A percentile compares a stretch with the other conserved stretches of the same genome.
phyloP scores from a whole-genome alignment of 2,888 invertebrate genomes.

The Orthosia gothica region DNA sequence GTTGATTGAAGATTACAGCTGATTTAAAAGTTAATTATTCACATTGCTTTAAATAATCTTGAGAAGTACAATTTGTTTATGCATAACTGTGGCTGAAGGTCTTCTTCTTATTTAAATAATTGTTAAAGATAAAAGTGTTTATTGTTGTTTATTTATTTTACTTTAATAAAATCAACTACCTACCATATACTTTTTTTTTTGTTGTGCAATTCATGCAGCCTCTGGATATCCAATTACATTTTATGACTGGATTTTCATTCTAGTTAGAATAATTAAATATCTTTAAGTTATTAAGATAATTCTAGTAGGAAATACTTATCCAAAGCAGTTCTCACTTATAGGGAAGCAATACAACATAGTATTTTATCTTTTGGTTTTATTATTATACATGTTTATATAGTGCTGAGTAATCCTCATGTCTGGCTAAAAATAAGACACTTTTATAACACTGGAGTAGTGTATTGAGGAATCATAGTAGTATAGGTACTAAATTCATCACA shows the following conservation, averaged over 20 bases:
- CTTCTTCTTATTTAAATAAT: not conserved
- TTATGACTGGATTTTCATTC: not conserved
- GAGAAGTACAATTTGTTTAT: not conserved
- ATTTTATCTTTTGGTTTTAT: slow-evolving; percentile 5
- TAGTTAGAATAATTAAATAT: not conserved
- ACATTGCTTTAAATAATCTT: not conserved
- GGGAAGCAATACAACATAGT: not conserved
- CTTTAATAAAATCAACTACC: too few species aligned
- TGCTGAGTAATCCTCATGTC: slow-evolving; percentile 17
- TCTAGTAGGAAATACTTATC: not conserved
- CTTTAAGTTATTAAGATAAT: not conserved
- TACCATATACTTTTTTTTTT: too few species aligned
- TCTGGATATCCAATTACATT: not conserved
- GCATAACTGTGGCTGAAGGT: not conserved
- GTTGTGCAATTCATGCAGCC: not conserved
- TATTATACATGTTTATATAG: slow-evolving; percentile 11
- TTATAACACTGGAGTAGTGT: not conserved
- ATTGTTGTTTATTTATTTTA: not conserved
- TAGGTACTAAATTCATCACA: too few species aligned
- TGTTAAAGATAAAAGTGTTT: not conserved
- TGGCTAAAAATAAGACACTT: slow-evolving; percentile 25
- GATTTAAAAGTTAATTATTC: not conserved
- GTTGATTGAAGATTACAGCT: not conserved
- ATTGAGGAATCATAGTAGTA: not conserved
- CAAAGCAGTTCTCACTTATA: not conserved